Conservation (phyloP, 2,113 vertebrate species). For the Perccottus glenii region DNA sequence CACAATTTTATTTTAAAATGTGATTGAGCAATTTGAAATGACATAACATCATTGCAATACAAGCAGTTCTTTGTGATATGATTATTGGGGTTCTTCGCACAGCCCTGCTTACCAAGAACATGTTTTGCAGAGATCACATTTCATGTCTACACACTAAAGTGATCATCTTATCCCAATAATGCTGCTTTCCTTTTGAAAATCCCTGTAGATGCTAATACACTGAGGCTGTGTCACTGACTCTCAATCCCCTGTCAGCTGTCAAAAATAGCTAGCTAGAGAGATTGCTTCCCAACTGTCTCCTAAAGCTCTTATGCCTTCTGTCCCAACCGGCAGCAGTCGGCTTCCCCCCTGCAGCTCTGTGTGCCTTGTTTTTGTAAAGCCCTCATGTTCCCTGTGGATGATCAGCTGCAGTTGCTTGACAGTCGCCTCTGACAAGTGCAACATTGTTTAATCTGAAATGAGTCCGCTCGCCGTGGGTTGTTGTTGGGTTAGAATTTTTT, state of each 20-base stretch:
- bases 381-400: slow-evolving; percentile 41
- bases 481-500: slow-evolving; percentile 41
- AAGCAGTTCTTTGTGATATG: too few species aligned
- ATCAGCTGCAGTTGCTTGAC: slow-evolving; percentile 56
- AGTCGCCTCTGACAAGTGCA: slow-evolving; percentile 56
- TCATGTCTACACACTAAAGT: not conserved
- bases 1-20: too few species aligned
- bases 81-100: too few species aligned
- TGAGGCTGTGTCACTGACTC: slow-evolving; percentile 17
- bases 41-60: too few species aligned
- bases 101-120: too few species aligned
- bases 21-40: too few species aligned
- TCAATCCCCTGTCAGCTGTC: slow-evolving; percentile 51
- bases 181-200: not conserved
- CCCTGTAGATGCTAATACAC: not conserved
- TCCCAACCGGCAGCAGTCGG: slow-evolving; percentile 34
- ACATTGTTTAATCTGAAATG: slow-evolving; percentile 63
- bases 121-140: too few species aligned
- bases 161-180: slow-evolving; percentile 2
- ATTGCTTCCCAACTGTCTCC: slow-evolving; percentile 49
- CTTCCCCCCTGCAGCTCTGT: slow-evolving; percentile 31
- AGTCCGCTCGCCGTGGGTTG: slow-evolving; percentile 37
- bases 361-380: slow-evolving; percentile 24
- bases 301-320: slow-evolving; percentile 57
- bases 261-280: slow-evolving; percentile 42